Evolutionary conservation across 2,113 vertebrate genomes (phyloP).

Genomic region (Rhinichthys klamathensis): DNA sequence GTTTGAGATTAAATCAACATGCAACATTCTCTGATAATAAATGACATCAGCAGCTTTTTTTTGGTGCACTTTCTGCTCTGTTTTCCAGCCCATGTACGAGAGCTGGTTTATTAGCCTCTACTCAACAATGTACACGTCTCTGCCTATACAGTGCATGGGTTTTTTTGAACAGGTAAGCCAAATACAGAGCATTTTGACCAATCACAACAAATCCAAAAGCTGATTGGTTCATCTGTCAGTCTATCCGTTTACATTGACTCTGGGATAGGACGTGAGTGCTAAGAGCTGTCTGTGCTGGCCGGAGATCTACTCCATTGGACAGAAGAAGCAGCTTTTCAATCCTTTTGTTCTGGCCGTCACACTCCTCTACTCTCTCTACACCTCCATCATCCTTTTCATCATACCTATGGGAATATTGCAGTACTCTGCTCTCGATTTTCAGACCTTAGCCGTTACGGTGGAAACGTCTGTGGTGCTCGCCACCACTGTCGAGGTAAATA

Average conservation of each 20-base stretch:
- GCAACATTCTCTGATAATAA: neutral
- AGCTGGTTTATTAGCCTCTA: conserved; percentile 90
- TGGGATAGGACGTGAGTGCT: conserved; percentile 81
- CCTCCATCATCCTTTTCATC: conserved; percentile 85
- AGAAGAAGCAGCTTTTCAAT: conserved; percentile 81
- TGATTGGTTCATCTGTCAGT: conserved; percentile 11
- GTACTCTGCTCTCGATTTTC: conserved; percentile 75
- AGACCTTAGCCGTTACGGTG: conserved; percentile 82
- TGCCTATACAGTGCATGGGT: conserved; percentile 79
- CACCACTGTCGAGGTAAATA: conserved; percentile 80
- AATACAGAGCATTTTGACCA: no score
- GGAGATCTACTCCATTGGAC: conserved; percentile 79
- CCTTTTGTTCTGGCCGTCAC: conserved; percentile 70
- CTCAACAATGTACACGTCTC: conserved; percentile 82
- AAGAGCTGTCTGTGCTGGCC: conserved; percentile 81
- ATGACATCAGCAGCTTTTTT: neutral
- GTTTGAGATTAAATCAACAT: neutral
- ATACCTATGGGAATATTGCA: conserved; percentile 74
- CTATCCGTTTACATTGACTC: neutral
- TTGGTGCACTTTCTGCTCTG: neutral
- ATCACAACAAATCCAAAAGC: neutral
- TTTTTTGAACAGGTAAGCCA: conserved; percentile 87
- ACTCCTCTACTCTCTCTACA: conserved; percentile 76
- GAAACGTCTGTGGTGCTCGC: conserved; percentile 78
- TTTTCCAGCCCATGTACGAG: conserved; percentile 83